Evolutionary conservation across 2,888 invertebrate genomes (phyloP).

Genomic region (Gordius sp.): DNA sequence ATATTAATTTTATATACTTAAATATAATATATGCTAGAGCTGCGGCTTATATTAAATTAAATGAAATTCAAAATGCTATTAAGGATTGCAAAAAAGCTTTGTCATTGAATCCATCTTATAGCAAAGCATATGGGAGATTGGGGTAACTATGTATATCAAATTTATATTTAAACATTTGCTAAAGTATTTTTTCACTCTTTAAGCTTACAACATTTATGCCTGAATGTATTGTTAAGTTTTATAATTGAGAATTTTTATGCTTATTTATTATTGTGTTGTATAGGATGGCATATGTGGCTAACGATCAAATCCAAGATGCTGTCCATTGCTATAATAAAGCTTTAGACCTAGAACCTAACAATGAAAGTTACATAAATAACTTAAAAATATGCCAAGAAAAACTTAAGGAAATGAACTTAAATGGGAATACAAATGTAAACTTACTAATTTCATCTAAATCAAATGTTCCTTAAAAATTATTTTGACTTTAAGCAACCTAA

Average conservation of each 20-base stretch:
- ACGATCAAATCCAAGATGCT: slow-evolving; percentile 55
- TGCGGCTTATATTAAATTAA: slow-evolving; percentile 67
- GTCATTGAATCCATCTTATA: slow-evolving; percentile 59
- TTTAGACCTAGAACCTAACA: slow-evolving; percentile 61
- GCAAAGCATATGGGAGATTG: slow-evolving; percentile 74
- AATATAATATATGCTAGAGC: slow-evolving; percentile 42
- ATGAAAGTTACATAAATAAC: slow-evolving; percentile 63
- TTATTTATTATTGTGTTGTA: slow-evolving; percentile 19
- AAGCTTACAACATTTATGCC: too few relatives aligned
- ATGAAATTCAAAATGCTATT: slow-evolving; percentile 53
- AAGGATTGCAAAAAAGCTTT: slow-evolving; percentile 68
- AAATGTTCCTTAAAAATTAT: too few relatives aligned
- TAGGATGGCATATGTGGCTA: slow-evolving; percentile 50
- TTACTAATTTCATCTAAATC: too few relatives aligned
- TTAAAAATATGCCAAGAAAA: slow-evolving; percentile 51
- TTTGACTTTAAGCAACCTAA: too few relatives aligned
- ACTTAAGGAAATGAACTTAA: slow-evolving; percentile 25
- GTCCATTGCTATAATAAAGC: slow-evolving; percentile 60
- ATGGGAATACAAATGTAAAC: too few relatives aligned
- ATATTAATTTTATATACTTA: too few relatives aligned
- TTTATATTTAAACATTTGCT: too few relatives aligned
- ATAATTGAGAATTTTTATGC: too few relatives aligned
- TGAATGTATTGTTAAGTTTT: too few relatives aligned
- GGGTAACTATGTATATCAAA: too few relatives aligned
- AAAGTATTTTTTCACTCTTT: too few relatives aligned